phyloP scores from a whole-genome alignment of 1,140 invertebrate genomes.

The Hypsibius dujardini region DNA sequence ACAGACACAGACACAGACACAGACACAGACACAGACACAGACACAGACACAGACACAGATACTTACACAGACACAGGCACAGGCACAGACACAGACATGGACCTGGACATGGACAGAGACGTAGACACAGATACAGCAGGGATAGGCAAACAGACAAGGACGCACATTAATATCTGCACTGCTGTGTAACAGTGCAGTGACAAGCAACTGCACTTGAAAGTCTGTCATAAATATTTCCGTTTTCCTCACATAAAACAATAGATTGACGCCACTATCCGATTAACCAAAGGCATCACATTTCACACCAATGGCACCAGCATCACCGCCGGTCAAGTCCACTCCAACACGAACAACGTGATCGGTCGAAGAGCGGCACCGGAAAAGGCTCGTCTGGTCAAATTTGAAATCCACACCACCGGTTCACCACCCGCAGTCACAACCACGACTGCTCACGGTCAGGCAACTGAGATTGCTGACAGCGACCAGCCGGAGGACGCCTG shows the following conservation, averaged over 20 bases:
- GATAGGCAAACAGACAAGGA: too few species aligned
- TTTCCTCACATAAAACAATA: not conserved
- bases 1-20: too few species aligned
- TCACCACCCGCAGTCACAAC: not conserved
- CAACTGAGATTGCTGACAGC: not conserved
- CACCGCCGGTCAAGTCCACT: not conserved
- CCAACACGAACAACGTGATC: not conserved
- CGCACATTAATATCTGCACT: too few species aligned
- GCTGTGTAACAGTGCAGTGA: too few species aligned
- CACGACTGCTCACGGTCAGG: not conserved
- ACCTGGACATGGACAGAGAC: too few species aligned
- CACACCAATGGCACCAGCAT: not conserved
- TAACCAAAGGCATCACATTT: not conserved
- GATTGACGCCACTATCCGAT: not conserved
- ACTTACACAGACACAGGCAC: too few species aligned
- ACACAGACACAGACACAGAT: too few species aligned
- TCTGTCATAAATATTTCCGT: too few species aligned
- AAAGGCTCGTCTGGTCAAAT: not conserved
- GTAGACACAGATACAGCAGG: too few species aligned
- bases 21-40: too few species aligned
- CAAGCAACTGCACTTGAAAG: too few species aligned
- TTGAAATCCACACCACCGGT: not conserved
- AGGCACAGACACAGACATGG: too few species aligned
- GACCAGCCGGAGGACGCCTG: not conserved
- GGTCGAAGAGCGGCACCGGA: not conserved